Conservation (phyloP, 2,888 invertebrate species). For the Callyntrura guangdongensis region DNA sequence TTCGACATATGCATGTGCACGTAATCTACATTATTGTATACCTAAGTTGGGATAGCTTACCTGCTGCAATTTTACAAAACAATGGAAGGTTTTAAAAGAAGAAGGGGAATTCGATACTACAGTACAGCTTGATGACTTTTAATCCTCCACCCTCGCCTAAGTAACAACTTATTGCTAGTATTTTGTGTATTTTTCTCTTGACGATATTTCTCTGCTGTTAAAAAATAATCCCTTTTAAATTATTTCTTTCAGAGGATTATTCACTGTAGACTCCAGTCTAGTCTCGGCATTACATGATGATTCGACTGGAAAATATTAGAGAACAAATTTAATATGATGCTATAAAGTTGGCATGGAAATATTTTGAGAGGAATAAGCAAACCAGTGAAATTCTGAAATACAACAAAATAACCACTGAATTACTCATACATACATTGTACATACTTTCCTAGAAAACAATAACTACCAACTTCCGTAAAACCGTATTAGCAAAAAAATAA, state of each 20-base stretch:
- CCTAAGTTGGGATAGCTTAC: neutral
- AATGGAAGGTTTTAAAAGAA: neutral
- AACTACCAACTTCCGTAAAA: constrained; percentile 57
- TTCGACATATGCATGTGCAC: too few relatives aligned
- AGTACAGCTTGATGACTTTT: neutral
- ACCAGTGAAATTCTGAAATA: too few relatives aligned
- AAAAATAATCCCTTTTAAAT: neutral
- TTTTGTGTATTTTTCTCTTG: constrained; percentile 3
- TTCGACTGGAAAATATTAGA: neutral
- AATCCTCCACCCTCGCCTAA: neutral
- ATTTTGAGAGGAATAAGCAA: neutral
- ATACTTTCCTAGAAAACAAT: constrained; percentile 4
- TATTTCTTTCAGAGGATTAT: neutral
- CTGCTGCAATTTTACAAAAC: constrained; percentile 24
- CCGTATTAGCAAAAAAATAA: constrained; percentile 36
- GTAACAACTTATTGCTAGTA: neutral
- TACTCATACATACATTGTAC: too few relatives aligned
- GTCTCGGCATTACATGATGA: neutral
- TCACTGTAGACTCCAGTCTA: neutral
- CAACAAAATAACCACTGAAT: too few relatives aligned
- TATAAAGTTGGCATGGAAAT: neutral
- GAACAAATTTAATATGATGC: neutral
- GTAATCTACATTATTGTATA: too few relatives aligned
- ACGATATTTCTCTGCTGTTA: neutral
- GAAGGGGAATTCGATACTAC: neutral